Conservation (phyloP, 2,797 vertebrate genomes). For the Aeoliscus strigatus region DNA sequence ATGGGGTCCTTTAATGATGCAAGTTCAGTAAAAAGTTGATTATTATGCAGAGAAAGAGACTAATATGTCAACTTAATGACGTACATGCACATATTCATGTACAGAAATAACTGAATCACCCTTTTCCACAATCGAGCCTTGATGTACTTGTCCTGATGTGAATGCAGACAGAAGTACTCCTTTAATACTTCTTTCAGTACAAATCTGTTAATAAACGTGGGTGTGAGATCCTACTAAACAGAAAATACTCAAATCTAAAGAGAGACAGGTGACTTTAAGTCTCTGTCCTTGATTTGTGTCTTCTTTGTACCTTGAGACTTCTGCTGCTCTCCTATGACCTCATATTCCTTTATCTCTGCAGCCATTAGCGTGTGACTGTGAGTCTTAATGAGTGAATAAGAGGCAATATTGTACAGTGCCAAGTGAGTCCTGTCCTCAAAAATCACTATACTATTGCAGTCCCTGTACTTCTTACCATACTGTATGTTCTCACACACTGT, state of each 20-base stretch:
- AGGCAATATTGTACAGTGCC: too few relatives aligned
- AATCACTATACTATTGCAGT: too few relatives aligned
- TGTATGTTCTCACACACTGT: too few relatives aligned
- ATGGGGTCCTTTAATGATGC: too few relatives aligned
- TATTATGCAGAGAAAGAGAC: slow-evolving; percentile 21
- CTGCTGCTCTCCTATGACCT: background rate
- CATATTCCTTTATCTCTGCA: slow-evolving; percentile 1
- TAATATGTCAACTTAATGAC: too few relatives aligned
- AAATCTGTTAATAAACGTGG: slow-evolving; percentile 27
- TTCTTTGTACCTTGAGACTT: slow-evolving; percentile 4
- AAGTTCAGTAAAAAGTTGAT: too few relatives aligned
- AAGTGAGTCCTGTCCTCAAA: too few relatives aligned
- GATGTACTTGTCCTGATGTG: slow-evolving; percentile 20
- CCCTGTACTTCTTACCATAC: too few relatives aligned
- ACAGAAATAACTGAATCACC: too few relatives aligned
- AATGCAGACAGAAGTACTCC: slow-evolving; percentile 16
- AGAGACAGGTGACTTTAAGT: slow-evolving; percentile 8
- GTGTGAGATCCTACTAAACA: slow-evolving; percentile 20
- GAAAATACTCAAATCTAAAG: slow-evolving; percentile 16
- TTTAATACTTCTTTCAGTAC: slow-evolving; percentile 33
- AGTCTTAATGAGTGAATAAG: too few relatives aligned
- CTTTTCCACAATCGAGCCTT: slow-evolving; percentile 5
- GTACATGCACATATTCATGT: slow-evolving; percentile 8
- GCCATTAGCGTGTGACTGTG: too few relatives aligned
- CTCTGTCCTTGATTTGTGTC: slow-evolving; percentile 15